A percentile compares a stretch with the other conserved stretches of the same genome.
These are phyloP conservation scores for Ceratitis capitata DNA, from an alignment of 1,140 invertebrate species.

Conservation along the genomic window DNA sequence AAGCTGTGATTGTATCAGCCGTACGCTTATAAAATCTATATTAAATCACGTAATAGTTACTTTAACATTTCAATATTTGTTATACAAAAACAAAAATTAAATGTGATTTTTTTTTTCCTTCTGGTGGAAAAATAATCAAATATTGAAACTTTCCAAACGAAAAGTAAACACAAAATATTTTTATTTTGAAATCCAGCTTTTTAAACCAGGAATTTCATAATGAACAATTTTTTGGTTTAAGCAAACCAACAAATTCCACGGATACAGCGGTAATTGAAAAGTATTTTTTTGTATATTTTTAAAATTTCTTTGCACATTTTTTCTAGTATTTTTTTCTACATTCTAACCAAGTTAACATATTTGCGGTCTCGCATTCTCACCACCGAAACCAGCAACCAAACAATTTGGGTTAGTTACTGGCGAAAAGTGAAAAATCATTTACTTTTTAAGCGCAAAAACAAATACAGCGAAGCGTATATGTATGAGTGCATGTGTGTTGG, in stretches of 20 bases:
- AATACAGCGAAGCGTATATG: not conserved
- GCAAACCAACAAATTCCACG: not conserved
- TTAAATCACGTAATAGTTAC: too few species aligned
- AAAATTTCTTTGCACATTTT: not conserved
- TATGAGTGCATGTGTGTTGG: not conserved
- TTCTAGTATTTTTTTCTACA: not conserved
- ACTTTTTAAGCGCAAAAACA: not conserved
- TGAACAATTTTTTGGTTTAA: not conserved
- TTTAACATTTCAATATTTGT: too few species aligned
- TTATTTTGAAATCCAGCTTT: not conserved
- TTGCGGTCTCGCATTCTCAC: not conserved
- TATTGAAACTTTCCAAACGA: too few species aligned
- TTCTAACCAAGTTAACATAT: not conserved
- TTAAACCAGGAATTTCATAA: not conserved
- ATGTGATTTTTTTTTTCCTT: too few species aligned
- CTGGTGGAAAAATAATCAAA: too few species aligned
- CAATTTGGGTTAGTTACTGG: not conserved
- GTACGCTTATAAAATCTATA: too few species aligned
- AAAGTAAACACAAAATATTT: too few species aligned
- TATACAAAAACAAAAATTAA: too few species aligned
- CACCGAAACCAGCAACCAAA: not conserved
- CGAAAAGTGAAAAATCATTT: not conserved
- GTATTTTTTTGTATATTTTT: not conserved
- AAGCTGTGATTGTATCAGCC: too few species aligned
- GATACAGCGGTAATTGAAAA: not conserved